Conservation (phyloP, 2,113 vertebrate species). For the Hippocampus guttulatus region DNA sequence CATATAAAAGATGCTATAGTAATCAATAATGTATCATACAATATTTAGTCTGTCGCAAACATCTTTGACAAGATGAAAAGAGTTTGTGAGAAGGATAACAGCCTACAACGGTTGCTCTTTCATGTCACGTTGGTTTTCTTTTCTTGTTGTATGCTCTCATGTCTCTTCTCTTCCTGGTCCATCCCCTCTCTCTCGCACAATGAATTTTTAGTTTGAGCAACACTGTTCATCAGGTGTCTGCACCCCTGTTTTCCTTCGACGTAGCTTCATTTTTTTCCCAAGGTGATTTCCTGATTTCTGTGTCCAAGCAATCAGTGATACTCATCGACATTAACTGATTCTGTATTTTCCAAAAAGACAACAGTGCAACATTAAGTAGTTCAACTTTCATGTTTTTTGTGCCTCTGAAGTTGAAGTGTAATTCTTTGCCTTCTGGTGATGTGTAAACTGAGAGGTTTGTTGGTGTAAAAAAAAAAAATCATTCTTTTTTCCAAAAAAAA, state of each 20-base stretch:
- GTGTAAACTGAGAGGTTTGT: constrained; percentile 91
- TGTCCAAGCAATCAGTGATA: constrained; percentile 77
- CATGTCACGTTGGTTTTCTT: constrained; percentile 59
- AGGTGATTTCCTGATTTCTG: constrained; percentile 24
- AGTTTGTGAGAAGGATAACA: constrained; percentile 59
- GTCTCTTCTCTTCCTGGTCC: neutral
- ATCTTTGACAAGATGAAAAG: constrained; percentile 50
- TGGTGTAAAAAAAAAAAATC: constrained; percentile 93
- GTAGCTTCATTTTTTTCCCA: constrained; percentile 15
- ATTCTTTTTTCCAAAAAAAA: constrained; percentile 74
- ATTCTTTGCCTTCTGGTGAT: constrained; percentile 86
- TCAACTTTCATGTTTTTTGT: constrained; percentile 84
- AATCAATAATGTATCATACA: constrained; percentile 35
- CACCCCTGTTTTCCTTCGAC: constrained; percentile 55
- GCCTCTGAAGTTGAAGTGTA: constrained; percentile 84
- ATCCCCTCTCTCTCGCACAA: constrained; percentile 7
- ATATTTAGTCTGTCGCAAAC: constrained; percentile 60
- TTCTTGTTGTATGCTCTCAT: constrained; percentile 62
- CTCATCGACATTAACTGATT: constrained; percentile 66
- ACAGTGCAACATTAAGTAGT: constrained; percentile 79
- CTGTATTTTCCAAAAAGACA: constrained; percentile 67
- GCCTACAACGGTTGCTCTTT: constrained; percentile 47
- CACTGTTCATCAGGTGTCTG: constrained; percentile 77
- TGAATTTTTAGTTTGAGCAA: constrained; percentile 66
- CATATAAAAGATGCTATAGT: constrained; percentile 63